A percentile compares a stretch with the other conserved stretches of the same genome.
Conservation (phyloP, 2,113 vertebrate species). For the Mus pahari region DNA sequence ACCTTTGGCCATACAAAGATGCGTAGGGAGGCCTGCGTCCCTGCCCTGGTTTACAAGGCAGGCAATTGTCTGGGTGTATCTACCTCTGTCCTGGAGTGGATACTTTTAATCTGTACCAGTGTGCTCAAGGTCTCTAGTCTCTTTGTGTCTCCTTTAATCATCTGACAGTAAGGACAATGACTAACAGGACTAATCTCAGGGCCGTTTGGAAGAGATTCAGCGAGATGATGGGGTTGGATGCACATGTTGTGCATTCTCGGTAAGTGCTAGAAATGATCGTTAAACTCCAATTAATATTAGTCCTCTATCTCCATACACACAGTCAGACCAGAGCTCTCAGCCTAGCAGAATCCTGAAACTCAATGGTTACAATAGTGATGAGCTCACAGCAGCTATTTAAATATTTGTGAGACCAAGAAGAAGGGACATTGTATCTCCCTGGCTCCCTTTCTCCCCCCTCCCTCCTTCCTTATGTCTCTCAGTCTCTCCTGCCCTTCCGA, state of each 20-base stretch:
- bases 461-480: not conserved
- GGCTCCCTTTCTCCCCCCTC: too few species aligned
- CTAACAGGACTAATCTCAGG: too few species aligned
- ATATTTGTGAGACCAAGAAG: not conserved
- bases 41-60: not conserved
- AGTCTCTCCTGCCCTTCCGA: too few species aligned
- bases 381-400: not conserved
- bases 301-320: not conserved
- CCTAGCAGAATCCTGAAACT: not conserved
- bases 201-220: not conserved
- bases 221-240: not conserved
- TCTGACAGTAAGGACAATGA: not conserved
- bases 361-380: not conserved
- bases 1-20: accelerated
- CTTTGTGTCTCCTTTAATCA: not conserved
- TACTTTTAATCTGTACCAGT: not conserved
- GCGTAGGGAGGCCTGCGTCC: accelerated
- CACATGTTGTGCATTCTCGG: too few species aligned
- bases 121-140: not conserved
- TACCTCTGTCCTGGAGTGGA: not conserved
- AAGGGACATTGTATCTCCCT: not conserved
- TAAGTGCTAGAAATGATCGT: not conserved
- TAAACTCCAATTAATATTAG: not conserved
- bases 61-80: not conserved
- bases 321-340: not conserved